These are phyloP conservation scores for Caretta caretta DNA, from an alignment of 2,113 vertebrate genomes.

Conservation along the genomic window DNA sequence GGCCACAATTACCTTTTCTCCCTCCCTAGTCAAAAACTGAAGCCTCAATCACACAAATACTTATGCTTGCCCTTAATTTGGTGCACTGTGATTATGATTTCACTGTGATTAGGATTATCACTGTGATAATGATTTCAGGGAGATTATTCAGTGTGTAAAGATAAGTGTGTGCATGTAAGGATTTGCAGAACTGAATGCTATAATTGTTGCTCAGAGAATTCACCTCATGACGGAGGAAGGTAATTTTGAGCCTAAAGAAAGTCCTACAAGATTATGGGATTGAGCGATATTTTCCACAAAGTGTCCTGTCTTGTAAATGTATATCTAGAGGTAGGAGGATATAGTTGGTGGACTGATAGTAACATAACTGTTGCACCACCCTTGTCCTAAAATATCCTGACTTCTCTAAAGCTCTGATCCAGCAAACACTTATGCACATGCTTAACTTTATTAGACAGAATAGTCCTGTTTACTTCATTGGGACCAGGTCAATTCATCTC, in stretches of 20 bases:
- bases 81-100: neutral
- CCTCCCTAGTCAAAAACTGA: neutral
- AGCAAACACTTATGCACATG: neutral
- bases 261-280: neutral
- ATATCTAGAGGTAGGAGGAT: neutral
- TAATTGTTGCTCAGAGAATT: neutral
- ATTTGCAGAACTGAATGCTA: neutral
- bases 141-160: neutral
- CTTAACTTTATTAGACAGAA: neutral
- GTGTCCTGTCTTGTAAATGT: neutral
- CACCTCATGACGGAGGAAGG: neutral
- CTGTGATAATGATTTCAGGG: neutral
- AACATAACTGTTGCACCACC: neutral
- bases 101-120: no score
- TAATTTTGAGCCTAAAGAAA: neutral
- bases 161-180: neutral
- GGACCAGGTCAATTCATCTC: neutral
- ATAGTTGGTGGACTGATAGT: neutral
- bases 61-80: neutral
- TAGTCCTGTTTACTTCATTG: neutral
- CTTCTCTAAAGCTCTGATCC: neutral
- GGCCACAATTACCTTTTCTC: neutral
- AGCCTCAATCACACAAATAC: neutral
- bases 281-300: neutral
- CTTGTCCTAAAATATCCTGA: neutral